phyloP scores from a whole-genome alignment of 2,113 vertebrate genomes.

The Serinus canaria region DNA sequence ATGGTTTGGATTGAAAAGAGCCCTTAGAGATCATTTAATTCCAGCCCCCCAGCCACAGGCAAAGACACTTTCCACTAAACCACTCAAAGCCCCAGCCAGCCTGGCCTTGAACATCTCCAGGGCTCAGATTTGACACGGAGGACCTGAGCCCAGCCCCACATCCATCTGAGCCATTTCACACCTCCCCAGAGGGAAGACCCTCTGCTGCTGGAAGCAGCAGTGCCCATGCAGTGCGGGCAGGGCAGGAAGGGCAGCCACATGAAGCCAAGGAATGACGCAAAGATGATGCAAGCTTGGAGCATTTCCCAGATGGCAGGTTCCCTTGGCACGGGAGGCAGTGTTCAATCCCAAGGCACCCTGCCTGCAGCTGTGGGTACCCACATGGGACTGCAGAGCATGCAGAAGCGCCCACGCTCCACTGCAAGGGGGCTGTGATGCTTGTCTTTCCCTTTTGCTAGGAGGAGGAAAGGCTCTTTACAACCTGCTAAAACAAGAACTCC shows the following conservation, averaged over 20 bases:
- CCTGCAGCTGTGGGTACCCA: background rate
- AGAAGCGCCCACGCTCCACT: fast-evolving
- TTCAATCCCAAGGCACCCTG: background rate
- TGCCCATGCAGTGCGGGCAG: background rate
- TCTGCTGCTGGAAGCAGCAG: background rate
- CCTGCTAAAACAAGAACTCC: background rate
- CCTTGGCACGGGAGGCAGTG: background rate
- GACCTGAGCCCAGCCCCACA: background rate
- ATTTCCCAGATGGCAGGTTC: background rate
- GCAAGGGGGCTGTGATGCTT: background rate
- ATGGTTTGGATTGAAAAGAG: background rate
- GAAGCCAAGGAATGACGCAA: fast-evolving
- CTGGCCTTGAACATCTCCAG: background rate
- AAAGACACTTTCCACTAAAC: background rate
- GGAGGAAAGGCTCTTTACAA: background rate
- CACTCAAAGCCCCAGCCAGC: background rate
- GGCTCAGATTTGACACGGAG: background rate
- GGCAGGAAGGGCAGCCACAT: background rate
- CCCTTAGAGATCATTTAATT: background rate
- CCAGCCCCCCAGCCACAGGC: background rate
- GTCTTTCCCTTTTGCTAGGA: background rate
- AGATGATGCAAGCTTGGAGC: background rate
- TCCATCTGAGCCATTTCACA: background rate
- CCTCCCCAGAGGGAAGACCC: background rate
- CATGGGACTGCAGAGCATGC: background rate